Conservation (phyloP, 2,888 invertebrate species). For the Malacosoma neustria region DNA sequence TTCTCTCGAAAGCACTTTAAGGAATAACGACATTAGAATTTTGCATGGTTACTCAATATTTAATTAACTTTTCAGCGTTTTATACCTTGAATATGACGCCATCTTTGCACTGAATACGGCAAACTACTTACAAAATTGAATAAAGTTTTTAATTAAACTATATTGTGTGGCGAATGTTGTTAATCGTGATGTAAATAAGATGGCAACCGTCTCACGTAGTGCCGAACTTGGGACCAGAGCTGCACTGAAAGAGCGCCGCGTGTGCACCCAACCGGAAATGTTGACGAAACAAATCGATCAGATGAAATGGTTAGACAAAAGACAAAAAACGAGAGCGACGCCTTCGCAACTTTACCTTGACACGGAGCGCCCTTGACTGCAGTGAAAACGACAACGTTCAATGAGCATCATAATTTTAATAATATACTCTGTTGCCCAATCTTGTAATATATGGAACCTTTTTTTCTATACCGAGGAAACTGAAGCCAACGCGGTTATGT, state of each 20-base stretch:
- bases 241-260: slow-evolving; percentile 20
- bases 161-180: background rate
- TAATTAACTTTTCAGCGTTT: background rate
- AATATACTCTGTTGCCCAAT: too few species aligned
- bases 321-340: slow-evolving; percentile 54
- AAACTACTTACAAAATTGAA: background rate
- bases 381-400: slow-evolving; percentile 50
- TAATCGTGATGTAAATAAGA: background rate
- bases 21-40: background rate
- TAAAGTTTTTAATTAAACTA: background rate
- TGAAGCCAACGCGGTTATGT: too few species aligned
- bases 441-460: too few species aligned
- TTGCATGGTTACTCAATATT: background rate
- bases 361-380: slow-evolving; percentile 58
- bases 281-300: slow-evolving; percentile 58
- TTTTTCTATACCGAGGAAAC: too few species aligned
- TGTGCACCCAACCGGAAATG: slow-evolving; percentile 49
- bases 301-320: slow-evolving; percentile 50
- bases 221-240: background rate
- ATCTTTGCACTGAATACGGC: background rate
- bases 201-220: background rate
- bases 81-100: background rate
- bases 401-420: slow-evolving; percentile 22
- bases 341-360: slow-evolving; percentile 64
- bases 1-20: background rate